Conservation (phyloP, 2,888 invertebrate genomes). For the Camptogramma bilineatum region DNA sequence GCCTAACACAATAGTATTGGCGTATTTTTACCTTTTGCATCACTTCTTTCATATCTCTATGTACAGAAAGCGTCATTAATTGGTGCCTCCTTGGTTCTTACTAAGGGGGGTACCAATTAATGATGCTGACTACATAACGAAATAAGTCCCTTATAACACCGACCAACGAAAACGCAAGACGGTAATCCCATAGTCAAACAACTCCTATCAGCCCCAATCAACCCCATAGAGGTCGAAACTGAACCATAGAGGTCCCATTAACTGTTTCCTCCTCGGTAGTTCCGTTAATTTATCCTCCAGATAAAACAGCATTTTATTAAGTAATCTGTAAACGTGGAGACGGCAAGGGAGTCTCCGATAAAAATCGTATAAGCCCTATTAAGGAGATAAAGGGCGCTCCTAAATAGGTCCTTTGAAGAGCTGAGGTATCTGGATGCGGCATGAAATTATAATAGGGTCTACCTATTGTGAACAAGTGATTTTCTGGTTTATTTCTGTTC, state of each 20-base stretch:
- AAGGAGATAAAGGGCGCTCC: conserved; percentile 43
- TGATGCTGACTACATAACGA: too few relatives aligned
- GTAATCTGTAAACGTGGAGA: conserved; percentile 31
- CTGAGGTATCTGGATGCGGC: conserved; percentile 28
- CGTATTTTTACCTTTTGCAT: too few relatives aligned
- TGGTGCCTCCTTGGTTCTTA: too few relatives aligned
- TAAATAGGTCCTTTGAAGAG: conserved; percentile 27
- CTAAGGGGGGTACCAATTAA: too few relatives aligned
- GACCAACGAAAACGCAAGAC: too few relatives aligned
- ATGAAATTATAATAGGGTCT: background rate
- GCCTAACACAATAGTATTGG: too few relatives aligned
- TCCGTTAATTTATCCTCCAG: conserved; percentile 21
- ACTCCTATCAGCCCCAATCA: background rate
- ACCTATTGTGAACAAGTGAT: background rate
- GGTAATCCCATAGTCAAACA: background rate
- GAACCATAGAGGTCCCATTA: background rate
- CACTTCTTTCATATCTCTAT: too few relatives aligned
- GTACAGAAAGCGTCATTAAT: too few relatives aligned
- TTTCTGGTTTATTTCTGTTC: background rate
- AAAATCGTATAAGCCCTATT: conserved; percentile 39
- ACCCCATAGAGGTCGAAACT: too few relatives aligned
- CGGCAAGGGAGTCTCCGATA: conserved; percentile 26
- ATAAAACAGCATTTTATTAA: conserved; percentile 32
- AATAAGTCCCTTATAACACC: too few relatives aligned
- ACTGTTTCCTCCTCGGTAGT: conserved; percentile 14